phyloP scores from a whole-genome alignment of 1,140 invertebrate genomes.

The Ostrea denselamellosa region DNA sequence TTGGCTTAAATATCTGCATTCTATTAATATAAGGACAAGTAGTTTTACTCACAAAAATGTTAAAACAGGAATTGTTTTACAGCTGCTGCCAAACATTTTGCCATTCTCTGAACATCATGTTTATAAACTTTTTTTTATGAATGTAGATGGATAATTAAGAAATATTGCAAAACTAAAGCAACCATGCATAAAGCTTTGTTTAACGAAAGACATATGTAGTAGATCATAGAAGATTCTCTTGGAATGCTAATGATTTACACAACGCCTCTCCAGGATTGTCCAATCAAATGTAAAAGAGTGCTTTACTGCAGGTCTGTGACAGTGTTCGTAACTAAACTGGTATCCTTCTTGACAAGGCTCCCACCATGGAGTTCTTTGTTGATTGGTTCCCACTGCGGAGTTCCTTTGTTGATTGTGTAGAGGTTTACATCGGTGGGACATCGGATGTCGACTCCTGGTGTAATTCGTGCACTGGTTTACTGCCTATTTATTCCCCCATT shows the following conservation, averaged over 20 bases:
- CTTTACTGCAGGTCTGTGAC: conserved; percentile 9
- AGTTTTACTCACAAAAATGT: not conserved
- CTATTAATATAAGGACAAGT: not conserved
- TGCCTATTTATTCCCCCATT: not conserved
- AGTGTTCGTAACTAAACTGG: conserved; percentile 28
- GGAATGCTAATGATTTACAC: conserved; percentile 25
- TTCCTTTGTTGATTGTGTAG: conserved; percentile 12
- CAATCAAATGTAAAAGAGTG: conserved; percentile 26
- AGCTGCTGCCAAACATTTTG: not conserved
- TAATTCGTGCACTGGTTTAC: not conserved
- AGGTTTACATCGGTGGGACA: conserved; percentile 1
- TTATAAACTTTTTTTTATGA: conserved; percentile 24
- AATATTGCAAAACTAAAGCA: conserved; percentile 17
- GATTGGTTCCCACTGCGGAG: not conserved
- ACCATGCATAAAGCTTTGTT: conserved; percentile 13
- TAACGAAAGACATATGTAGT: conserved; percentile 3
- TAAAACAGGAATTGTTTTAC: not conserved
- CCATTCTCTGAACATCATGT: conserved; percentile 12
- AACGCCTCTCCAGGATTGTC: not conserved
- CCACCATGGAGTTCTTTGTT: conserved; percentile 1
- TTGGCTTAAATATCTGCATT: not conserved
- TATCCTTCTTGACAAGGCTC: not conserved
- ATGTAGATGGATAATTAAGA: conserved; percentile 22
- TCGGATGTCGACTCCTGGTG: not conserved
- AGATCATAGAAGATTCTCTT: conserved; percentile 20